Evolutionary conservation across 1,140 invertebrate species (phyloP), one percentile per base, ranked within the genome.

Genomic region (Goniozus legneri): DNA sequence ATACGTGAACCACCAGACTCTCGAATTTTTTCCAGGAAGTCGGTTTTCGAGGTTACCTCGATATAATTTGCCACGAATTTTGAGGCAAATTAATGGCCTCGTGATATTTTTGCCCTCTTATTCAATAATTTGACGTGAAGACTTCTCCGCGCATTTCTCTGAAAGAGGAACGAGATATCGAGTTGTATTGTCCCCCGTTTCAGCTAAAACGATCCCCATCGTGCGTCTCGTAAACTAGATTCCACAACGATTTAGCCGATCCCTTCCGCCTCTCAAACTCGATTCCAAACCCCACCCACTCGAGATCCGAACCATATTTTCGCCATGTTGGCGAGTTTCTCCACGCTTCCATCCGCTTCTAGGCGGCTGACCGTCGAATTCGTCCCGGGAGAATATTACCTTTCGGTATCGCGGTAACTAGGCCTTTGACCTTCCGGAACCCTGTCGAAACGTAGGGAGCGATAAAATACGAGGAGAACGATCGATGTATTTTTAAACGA

Each of bases 301-400:
- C 45, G 48, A 67, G n/a, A 69, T 71, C 65, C 65, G 61, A 64
- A 71, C 67, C 65, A 75, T 70, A 73, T 75, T 75, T 72, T 68
- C 61, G 67, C 67, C 54, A 65, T 65, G 65, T 75, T 73, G 67
- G 71, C 69, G 58, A 69, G 71, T 73, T 70, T 61, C 53, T 63
- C 46, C 54, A 54, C 41, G 59, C 44, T 50, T 52, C 45, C 33
- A 21, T 21, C n/a, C 22, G 30, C 27, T 40, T 56, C 49, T 55
- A 44, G 51, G 53, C 54, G 58, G 50, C 56, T 62, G 59, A 60
- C 62, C 65, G 48, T 55, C 24, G 24, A 27, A 10, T 6, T 4
- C 4, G 10, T 27, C 24, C 24, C 24, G 4, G 10, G 24, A 10
- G 24, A 10, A 27, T 27, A 27, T 27, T 27, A 27, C 10, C 24